A percentile compares a stretch with the other conserved stretches of the same genome.
phyloP scores from a whole-genome alignment of 2,888 invertebrate genomes.

The Athetis lepigone region DNA sequence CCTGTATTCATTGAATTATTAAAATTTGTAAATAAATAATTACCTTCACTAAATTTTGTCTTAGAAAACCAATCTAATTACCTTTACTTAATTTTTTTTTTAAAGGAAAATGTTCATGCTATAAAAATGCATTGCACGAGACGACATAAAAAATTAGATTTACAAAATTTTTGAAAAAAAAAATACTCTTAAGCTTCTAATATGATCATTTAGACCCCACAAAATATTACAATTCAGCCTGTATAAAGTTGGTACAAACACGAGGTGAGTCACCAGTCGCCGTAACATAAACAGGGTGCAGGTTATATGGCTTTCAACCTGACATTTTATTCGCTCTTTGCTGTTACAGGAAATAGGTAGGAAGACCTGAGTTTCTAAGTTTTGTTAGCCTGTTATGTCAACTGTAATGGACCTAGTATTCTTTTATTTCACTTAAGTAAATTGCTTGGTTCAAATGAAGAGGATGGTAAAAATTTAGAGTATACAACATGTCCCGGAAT shows the following conservation, averaged over 20 bases:
- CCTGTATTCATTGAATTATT: too few relatives aligned
- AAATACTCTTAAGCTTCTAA: too few relatives aligned
- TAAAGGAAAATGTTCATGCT: too few relatives aligned
- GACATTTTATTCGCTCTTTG: constrained; percentile 60
- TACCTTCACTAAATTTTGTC: too few relatives aligned
- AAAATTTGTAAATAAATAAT: too few relatives aligned
- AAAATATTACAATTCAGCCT: constrained; percentile 7
- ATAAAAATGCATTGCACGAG: too few relatives aligned
- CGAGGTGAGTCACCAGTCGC: constrained; percentile 59
- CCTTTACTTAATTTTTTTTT: too few relatives aligned
- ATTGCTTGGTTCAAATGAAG: constrained; percentile 21
- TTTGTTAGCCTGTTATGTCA: constrained; percentile 29
- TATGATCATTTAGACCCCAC: neutral
- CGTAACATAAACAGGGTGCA: constrained; percentile 69
- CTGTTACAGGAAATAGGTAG: constrained; percentile 62
- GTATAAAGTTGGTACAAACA: constrained; percentile 21
- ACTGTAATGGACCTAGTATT: constrained; percentile 42
- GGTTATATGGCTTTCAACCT: constrained; percentile 63
- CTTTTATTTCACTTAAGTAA: constrained; percentile 42
- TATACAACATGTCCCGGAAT: too few relatives aligned
- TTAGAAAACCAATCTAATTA: too few relatives aligned
- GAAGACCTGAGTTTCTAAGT: constrained; percentile 38
- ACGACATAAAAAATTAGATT: too few relatives aligned
- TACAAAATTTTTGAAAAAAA: too few relatives aligned
- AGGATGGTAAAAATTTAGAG: constrained; percentile 31